Base-by-base conservation (phyloP, 2,888 invertebrate genomes). In the Thymelicus lineola region DNA sequence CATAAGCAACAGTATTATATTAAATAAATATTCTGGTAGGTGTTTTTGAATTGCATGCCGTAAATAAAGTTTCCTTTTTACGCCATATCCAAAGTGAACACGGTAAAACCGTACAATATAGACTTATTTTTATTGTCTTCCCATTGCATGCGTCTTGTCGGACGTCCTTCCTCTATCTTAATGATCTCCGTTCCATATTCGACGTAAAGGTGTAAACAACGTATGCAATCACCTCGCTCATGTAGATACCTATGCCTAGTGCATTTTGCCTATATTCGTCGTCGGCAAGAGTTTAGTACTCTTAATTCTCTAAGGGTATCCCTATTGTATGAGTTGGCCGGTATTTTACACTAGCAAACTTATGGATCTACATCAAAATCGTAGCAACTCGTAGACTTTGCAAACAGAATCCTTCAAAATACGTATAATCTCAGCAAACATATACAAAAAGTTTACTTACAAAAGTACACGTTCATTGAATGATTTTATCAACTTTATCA, bases 111-210 rank as follows among this genome's bases (percentile, higher is more conserved):
- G 65, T 20, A 63, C 71, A 72, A 83, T 85, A 81, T 82, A 85
- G 45, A 63, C n/a, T 42, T 35, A 60, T 73, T 77, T 83, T 85
- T 82, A 86, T 79, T 77, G 62, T 59, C 72, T 64, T 73, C 75
- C 79, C 74, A 74, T 72, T 68, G 73, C 75, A 79, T 75, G 76
- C 70, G 73, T 71, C 78, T 65, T 82, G 82, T 84, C 73, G 68
- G 48, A 71, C 75, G 81, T 84, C 82, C 64, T 77, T 81, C 77
- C 76, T 55, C 61, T 74, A 71, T 80, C 75, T 73, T 83, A 80
- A 82, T 74, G 78, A 77, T 74, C 75, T 65, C 72, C 72, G 73
- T 77, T 73, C 65, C 58, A 59, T 70, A 64, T 64, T 42, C 50
- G 59, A 70, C 59, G 53, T 20, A 17, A 15, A 60, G 57, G 65